These are phyloP conservation scores for Meandrina meandrites DNA, from an alignment of 92 coral and sea anemone species.

Conservation along the genomic window DNA sequence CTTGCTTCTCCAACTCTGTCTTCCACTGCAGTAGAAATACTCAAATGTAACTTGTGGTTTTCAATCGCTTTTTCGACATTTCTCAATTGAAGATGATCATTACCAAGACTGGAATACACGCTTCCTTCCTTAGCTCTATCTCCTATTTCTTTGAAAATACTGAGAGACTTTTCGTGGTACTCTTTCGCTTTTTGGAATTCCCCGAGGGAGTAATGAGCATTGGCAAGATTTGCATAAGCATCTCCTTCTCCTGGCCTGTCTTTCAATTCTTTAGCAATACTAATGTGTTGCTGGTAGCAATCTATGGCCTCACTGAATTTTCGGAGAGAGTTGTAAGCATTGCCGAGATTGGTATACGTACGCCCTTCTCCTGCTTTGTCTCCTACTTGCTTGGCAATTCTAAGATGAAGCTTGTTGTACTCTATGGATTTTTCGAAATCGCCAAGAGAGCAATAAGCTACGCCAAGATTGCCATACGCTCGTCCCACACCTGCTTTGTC, in stretches of 20 bases:
- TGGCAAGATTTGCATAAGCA: neutral
- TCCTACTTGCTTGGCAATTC: neutral
- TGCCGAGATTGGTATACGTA: neutral
- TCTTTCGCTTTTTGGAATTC: constrained; percentile 23
- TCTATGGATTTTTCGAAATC: neutral
- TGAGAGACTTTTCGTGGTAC: neutral
- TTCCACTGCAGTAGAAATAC: neutral
- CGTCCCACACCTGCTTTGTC: neutral
- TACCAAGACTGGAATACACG: neutral
- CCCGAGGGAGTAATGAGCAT: neutral
- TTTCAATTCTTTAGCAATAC: neutral
- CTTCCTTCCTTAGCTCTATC: constrained; percentile 2
- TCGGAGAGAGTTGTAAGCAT: neutral
- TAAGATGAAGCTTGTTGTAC: neutral
- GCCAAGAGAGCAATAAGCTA: neutral
- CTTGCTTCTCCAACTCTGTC: neutral
- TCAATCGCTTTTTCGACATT: constrained; percentile 1
- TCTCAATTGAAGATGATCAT: neutral
- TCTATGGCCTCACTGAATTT: neutral
- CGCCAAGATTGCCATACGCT: neutral
- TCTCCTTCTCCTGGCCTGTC: neutral
- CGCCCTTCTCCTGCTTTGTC: constrained; percentile 1
- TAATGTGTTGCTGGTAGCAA: neutral
- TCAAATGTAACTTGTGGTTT: neutral
- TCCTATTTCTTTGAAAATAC: constrained; percentile 11